Evolutionary conservation across 1,140 invertebrate genomes (phyloP).

Genomic region (Trypoxylus dichotomus): DNA sequence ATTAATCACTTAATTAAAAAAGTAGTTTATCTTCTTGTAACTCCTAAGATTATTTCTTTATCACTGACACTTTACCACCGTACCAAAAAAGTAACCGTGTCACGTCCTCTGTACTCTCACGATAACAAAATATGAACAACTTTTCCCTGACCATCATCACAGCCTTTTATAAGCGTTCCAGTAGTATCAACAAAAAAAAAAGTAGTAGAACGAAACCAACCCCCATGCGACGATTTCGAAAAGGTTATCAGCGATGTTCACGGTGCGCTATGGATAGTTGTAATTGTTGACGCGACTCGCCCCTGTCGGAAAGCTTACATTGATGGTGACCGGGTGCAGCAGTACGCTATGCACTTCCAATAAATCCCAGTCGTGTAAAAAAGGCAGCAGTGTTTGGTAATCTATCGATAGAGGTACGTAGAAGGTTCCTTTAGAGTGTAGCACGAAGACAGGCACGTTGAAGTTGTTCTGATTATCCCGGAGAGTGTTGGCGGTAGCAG

Average conservation of each 20-base stretch:
- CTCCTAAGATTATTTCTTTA: background rate
- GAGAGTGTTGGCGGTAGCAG: slow-evolving; percentile 47
- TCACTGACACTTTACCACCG: background rate
- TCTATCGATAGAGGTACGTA: slow-evolving; percentile 91
- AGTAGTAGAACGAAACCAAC: background rate
- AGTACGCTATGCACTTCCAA: slow-evolving; percentile 64
- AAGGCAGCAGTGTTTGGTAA: slow-evolving; percentile 70
- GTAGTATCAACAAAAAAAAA: background rate
- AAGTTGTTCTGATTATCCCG: slow-evolving; percentile 41
- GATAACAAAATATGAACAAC: slow-evolving; percentile 8
- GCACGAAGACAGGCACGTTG: slow-evolving; percentile 75
- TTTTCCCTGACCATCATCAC: slow-evolving; percentile 21
- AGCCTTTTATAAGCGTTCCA: slow-evolving; percentile 19
- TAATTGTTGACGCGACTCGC: background rate
- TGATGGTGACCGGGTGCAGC: slow-evolving; percentile 88
- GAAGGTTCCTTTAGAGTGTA: slow-evolving; percentile 84
- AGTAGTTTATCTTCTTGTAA: background rate
- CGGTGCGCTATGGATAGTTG: background rate
- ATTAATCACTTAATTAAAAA: background rate
- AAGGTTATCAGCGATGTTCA: background rate
- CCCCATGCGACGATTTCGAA: background rate
- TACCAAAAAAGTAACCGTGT: background rate
- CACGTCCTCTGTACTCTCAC: background rate
- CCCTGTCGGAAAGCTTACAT: slow-evolving; percentile 71
- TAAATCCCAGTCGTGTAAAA: slow-evolving; percentile 64